phyloP scores from a whole-genome alignment of 2,797 vertebrate genomes.

The Meriones psammophilus region DNA sequence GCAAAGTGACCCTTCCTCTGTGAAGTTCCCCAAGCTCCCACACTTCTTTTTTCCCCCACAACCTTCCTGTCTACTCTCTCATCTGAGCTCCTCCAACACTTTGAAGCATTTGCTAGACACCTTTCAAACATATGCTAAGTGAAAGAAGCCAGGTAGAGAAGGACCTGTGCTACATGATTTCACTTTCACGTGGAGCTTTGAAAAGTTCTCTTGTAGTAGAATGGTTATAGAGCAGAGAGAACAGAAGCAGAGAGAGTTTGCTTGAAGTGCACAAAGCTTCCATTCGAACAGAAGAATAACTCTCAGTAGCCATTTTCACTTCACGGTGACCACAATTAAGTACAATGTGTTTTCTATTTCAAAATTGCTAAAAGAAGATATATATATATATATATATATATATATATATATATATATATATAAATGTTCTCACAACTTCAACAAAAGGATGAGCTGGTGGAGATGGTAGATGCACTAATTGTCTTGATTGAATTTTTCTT shows the following conservation, averaged over 20 bases:
- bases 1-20: neutral
- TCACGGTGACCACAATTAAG: neutral
- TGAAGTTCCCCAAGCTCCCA: neutral
- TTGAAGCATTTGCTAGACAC: slow-evolving; percentile 29
- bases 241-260: neutral
- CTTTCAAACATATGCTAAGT: slow-evolving; percentile 58
- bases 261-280: neutral
- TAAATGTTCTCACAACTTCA: neutral
- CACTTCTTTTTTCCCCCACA: neutral
- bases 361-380: slow-evolving; percentile 9
- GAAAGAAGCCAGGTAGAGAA: slow-evolving; percentile 32
- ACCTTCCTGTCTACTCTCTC: neutral
- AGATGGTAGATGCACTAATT: slow-evolving; percentile 14
- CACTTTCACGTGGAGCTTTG: neutral
- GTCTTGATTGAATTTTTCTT: neutral
- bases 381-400: no score
- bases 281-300: neutral
- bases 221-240: neutral
- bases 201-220: neutral
- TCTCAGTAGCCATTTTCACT: neutral
- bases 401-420: neutral
- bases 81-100: neutral
- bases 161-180: neutral
- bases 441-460: neutral
- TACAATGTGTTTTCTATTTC: neutral